These are phyloP conservation scores for Bombus huntii DNA, from an alignment of 1,140 invertebrate genomes.

Conservation along the genomic window DNA sequence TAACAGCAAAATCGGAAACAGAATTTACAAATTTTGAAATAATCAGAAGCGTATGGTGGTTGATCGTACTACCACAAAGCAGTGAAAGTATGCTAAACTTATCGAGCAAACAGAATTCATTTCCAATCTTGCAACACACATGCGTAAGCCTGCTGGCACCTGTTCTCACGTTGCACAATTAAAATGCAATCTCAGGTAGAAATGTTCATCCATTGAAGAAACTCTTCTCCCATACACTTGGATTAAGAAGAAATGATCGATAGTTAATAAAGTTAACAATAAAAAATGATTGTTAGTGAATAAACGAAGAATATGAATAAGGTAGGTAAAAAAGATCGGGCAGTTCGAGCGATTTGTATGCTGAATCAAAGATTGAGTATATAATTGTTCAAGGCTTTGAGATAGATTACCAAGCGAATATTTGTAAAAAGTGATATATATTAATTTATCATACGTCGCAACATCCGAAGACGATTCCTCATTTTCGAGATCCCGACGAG, in stretches of 20 bases:
- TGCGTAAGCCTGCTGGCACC: background rate
- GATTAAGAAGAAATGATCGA: background rate
- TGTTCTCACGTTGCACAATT: background rate
- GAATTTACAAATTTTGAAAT: background rate
- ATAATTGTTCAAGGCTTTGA: background rate
- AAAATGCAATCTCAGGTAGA: background rate
- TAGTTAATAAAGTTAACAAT: too few relatives aligned
- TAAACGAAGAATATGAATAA: background rate
- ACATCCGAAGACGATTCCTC: slow-evolving; percentile 8
- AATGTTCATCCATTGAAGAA: background rate
- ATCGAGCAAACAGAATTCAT: slow-evolving; percentile 18
- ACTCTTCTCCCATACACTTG: background rate
- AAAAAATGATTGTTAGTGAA: background rate
- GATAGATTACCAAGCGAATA: background rate
- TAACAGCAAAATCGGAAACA: background rate
- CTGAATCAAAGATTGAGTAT: background rate
- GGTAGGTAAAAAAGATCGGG: background rate
- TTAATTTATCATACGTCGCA: slow-evolving; percentile 19
- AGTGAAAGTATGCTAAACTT: slow-evolving; percentile 27
- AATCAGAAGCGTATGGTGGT: background rate
- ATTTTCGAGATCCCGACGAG: slow-evolving; percentile 3
- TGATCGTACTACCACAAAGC: background rate
- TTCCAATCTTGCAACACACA: slow-evolving; percentile 25
- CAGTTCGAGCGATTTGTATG: background rate
- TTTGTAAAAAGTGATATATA: background rate